A percentile compares a stretch with the other conserved stretches of the same genome.
Evolutionary conservation across 2,888 invertebrate genomes (phyloP).

Genomic region (Parnassius smintheus): DNA sequence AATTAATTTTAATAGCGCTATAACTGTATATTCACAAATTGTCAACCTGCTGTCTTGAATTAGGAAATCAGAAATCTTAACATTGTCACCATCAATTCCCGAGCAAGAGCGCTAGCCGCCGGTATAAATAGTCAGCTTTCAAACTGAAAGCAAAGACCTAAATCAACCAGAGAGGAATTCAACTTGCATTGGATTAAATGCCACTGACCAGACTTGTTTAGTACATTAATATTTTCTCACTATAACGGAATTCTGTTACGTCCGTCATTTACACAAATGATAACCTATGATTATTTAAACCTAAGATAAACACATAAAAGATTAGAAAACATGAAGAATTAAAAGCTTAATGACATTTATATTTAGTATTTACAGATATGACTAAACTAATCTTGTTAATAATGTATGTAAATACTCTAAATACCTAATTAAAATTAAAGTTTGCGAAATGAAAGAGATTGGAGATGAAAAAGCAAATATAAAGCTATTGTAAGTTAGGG

Average conservation of each 20-base stretch:
- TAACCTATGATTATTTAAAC: background rate
- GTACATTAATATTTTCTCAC: conserved; percentile 23
- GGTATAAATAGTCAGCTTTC: conserved; percentile 7
- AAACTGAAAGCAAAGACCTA: conserved; percentile 18
- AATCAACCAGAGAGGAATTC: conserved; percentile 24
- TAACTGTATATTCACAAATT: background rate
- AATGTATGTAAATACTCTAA: too few species aligned
- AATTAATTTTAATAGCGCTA: background rate
- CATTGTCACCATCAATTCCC: conserved; percentile 8
- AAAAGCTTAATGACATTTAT: too few species aligned
- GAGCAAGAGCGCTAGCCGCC: background rate
- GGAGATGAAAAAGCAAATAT: too few species aligned
- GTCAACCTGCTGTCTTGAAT: background rate
- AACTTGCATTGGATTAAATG: conserved; percentile 25
- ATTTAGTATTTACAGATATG: too few species aligned
- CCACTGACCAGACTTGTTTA: conserved; percentile 20
- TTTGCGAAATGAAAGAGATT: too few species aligned
- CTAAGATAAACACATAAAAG: too few species aligned
- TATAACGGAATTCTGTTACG: conserved; percentile 3
- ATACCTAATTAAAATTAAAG: too few species aligned
- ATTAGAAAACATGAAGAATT: too few species aligned
- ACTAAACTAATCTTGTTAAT: too few species aligned
- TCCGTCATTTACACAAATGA: background rate
- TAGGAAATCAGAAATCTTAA: conserved; percentile 3
- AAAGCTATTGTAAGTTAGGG: too few species aligned